Evolutionary conservation across 2,888 invertebrate species (phyloP), one percentile per base, ranked within the genome.

Genomic region (Augochlorella aurata): DNA sequence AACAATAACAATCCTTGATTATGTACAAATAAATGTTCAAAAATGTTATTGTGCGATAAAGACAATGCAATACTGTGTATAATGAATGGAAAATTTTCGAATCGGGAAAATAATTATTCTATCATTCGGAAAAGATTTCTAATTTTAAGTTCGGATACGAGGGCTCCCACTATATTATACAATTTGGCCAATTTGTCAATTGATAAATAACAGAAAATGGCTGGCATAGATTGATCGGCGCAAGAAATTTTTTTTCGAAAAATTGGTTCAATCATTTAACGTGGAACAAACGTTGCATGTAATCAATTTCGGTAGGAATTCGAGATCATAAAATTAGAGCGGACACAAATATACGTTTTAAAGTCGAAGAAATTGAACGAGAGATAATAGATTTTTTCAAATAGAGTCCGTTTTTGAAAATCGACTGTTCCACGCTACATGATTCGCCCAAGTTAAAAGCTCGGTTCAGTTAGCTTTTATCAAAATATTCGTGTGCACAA

Each of bases 271-370:
- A 21, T 44, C 18, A 21, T 52, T 52, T 58, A 24, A 54, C 45
- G 10, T 18, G 70, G 45, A 54, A 71, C 58, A 45, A 58, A 71
- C n/a, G 70, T 5, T 18, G 24, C 45, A 24, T 8, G 70, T 54
- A 58, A 71, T 71, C 52, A 71, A 71, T 52, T 71, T 58, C 45
- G 45, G 44, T 63, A 18, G 38, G 38, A 38, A 44, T 50, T 50
- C 2, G 0, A 0, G 3, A 50, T 29, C 9, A 29, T 29, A 29
- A 61, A 29, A 29, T 61, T 61, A 61, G 18, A 61, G 2, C 16
- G 16, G 61, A 29, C 16, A 18, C 29, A 61, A 61, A 9, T 29
- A 9, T 24, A 8, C 16, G 29, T 24, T 61, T 61, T 29, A 61
- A 24, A 21, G 8, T 8, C 16, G 58, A 8, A 1, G 29, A 8